Conservation (phyloP, 2,797 vertebrate genomes). For the Oceanodroma leucorhoa region DNA sequence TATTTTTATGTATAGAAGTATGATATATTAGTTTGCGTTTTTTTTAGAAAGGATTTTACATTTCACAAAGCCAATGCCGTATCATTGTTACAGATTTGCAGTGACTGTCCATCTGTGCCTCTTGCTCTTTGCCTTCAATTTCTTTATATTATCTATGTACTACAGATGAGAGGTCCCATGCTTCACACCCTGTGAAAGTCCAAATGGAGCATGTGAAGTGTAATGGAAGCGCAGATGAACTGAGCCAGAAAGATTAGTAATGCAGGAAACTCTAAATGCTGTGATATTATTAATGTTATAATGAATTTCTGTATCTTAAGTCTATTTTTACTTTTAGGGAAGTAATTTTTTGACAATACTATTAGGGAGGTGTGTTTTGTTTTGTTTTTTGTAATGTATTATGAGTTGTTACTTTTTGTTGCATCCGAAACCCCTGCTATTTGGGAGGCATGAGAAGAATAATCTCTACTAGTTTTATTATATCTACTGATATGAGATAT, state of each 20-base stretch:
- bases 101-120: neutral
- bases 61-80: neutral
- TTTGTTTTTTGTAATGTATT: neutral
- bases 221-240: neutral
- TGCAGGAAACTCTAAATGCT: neutral
- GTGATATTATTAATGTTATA: neutral
- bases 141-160: neutral
- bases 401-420: neutral
- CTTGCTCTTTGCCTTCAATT: neutral
- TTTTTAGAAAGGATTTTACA: neutral
- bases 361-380: neutral
- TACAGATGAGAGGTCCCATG: neutral
- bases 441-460: neutral
- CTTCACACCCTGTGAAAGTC: neutral
- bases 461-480: neutral
- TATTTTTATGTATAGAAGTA: neutral
- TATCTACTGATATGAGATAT: neutral
- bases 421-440: neutral
- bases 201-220: neutral
- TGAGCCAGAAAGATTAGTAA: neutral
- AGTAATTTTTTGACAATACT: neutral
- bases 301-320: neutral
- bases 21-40: fast-evolving
- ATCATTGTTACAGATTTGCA: neutral
- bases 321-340: neutral